Evolutionary conservation across 2,797 vertebrate genomes (phyloP).

Genomic region (Eleutherodactylus coqui): DNA sequence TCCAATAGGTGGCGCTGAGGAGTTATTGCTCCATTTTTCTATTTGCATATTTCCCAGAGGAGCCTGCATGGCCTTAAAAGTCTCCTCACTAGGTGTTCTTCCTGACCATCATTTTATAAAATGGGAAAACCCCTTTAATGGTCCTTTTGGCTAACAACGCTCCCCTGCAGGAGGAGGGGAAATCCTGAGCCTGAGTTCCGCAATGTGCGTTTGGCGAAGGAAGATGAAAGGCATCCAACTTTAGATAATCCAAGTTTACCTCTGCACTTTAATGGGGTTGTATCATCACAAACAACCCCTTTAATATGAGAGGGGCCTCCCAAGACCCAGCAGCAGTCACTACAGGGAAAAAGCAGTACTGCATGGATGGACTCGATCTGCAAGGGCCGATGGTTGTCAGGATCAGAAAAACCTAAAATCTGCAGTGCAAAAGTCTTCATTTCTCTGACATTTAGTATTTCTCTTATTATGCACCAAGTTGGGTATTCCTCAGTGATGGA

Average conservation of each 20-base stretch:
- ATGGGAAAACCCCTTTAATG: too few species aligned
- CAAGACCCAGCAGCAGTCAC: neutral
- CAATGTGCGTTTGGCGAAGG: too few species aligned
- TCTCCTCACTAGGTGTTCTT: too few species aligned
- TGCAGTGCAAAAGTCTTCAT: neutral
- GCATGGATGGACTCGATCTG: neutral
- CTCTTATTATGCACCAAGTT: neutral
- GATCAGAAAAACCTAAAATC: neutral
- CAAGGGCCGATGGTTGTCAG: neutral
- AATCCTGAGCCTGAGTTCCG: too few species aligned
- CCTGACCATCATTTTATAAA: too few species aligned
- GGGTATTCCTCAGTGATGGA: neutral
- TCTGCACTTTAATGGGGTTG: neutral
- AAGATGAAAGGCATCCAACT: neutral
- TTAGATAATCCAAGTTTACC: neutral
- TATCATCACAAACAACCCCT: neutral
- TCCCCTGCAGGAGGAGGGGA: too few species aligned
- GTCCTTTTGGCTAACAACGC: too few species aligned
- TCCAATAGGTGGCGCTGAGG: too few species aligned
- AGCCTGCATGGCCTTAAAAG: too few species aligned
- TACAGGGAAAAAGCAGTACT: neutral
- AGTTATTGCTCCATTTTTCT: too few species aligned
- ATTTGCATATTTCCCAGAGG: too few species aligned
- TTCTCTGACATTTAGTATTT: neutral
- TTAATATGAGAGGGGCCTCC: neutral